phyloP scores from a whole-genome alignment of 1,140 invertebrate genomes.

The Brachionus calyciflorus region DNA sequence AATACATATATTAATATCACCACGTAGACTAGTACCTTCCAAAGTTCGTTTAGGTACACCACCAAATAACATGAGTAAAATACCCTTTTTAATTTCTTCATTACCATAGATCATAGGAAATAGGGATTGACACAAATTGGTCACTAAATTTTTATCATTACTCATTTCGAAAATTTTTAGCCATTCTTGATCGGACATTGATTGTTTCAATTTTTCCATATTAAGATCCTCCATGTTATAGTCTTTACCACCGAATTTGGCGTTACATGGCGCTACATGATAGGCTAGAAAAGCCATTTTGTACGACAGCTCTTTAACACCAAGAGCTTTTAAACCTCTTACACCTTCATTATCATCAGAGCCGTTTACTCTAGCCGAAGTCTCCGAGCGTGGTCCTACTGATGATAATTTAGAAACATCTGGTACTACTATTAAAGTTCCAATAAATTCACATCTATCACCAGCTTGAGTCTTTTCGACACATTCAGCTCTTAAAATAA shows the following conservation, averaged over 20 bases:
- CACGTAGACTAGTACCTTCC: conserved; percentile 79
- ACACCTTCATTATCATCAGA: conserved; percentile 77
- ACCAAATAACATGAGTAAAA: conserved; percentile 93
- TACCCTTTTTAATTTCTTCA: conserved; percentile 91
- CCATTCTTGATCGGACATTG: conserved; percentile 92
- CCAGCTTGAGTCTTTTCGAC: conserved; percentile 92
- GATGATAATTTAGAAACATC: conserved; percentile 83
- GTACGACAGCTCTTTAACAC: conserved; percentile 92
- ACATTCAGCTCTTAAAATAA: conserved; percentile 89
- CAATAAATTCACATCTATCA: conserved; percentile 87
- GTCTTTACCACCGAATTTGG: conserved; percentile 61
- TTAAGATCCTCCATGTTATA: conserved; percentile 63
- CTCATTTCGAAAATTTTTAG: conserved; percentile 95
- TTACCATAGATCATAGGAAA: conserved; percentile 97
- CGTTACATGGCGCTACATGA: conserved; percentile 78
- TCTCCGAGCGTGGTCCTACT: conserved; percentile 77
- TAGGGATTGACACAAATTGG: conserved; percentile 84
- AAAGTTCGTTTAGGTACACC: conserved; percentile 91
- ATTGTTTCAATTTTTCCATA: conserved; percentile 83
- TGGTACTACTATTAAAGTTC: conserved; percentile 93
- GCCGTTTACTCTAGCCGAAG: conserved; percentile 67
- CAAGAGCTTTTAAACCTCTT: conserved; percentile 83
- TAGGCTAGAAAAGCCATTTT: conserved; percentile 90
- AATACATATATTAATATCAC: conserved; percentile 95
- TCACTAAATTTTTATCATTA: conserved; percentile 83